phyloP scores from a whole-genome alignment of 2,113 vertebrate genomes.

The Tricholaema leucomelas region DNA sequence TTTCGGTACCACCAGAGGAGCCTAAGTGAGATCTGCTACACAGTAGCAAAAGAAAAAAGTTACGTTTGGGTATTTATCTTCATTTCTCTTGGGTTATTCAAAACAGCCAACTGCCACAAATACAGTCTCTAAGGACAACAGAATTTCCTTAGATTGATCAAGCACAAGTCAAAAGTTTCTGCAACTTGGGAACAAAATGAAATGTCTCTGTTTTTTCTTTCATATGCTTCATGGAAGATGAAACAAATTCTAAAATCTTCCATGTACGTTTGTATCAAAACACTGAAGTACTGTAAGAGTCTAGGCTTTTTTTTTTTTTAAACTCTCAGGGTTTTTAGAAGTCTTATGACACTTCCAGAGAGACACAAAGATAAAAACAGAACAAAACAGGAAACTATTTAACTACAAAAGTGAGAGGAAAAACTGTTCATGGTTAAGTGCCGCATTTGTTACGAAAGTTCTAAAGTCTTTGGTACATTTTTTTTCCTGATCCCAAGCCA shows the following conservation, averaged over 20 bases:
- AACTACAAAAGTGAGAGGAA: conserved; percentile 1
- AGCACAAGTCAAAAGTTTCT: not conserved
- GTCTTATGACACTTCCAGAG: conserved; percentile 4
- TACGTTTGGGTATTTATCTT: not conserved
- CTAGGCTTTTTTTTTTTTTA: not conserved
- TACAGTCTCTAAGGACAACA: not conserved
- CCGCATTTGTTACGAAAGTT: not conserved
- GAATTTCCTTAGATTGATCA: not conserved
- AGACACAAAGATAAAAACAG: not conserved
- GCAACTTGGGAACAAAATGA: not conserved
- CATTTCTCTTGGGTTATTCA: not conserved
- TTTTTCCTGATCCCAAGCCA: not conserved
- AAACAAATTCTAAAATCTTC: not conserved
- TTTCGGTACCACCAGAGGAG: not conserved
- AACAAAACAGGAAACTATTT: conserved; percentile 33
- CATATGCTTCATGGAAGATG: not conserved
- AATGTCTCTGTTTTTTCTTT: not conserved
- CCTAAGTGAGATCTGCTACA: not conserved
- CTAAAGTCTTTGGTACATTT: not conserved
- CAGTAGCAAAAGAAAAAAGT: not conserved
- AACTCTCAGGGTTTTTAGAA: not conserved
- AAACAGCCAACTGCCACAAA: not conserved
- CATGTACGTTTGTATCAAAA: not conserved
- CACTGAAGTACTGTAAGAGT: not conserved
- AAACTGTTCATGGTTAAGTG: not conserved